These are phyloP conservation scores for Caenorhabditis remanei DNA, from an alignment of 1,140 invertebrate species.

Conservation along the genomic window DNA sequence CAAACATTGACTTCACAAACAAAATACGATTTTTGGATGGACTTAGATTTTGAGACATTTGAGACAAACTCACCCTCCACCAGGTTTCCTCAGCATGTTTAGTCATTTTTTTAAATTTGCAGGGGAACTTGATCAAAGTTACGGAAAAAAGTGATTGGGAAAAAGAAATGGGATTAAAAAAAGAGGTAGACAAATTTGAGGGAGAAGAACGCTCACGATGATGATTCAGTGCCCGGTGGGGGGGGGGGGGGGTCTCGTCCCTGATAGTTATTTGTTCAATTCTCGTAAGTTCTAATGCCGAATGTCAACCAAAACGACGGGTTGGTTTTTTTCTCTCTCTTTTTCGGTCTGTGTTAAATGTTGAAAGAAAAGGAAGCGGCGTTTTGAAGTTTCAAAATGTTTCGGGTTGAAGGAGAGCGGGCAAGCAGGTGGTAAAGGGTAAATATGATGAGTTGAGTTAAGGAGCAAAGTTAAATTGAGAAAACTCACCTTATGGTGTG, in stretches of 20 bases:
- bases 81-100: neutral
- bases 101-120: neutral
- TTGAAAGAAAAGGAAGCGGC: constrained; percentile 31
- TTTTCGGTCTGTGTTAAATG: neutral
- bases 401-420: neutral
- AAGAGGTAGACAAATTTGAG: neutral
- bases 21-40: neutral
- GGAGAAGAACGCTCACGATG: constrained; percentile 1
- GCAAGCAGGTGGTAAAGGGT: constrained; percentile 43
- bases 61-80: neutral
- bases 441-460: constrained; percentile 15
- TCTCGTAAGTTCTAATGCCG: constrained; percentile 48
- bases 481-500: constrained; percentile 14
- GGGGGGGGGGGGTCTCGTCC: neutral
- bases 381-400: constrained; percentile 46
- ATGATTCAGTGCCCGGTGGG: constrained; percentile 37
- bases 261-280: constrained; percentile 54
- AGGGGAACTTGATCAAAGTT: neutral
- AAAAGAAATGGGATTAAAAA: neutral
- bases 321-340: neutral
- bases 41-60: neutral
- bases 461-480: neutral
- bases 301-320: constrained; percentile 21
- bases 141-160: neutral
- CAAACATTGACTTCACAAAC: constrained; percentile 33